Evolutionary conservation across 2,888 invertebrate species (phyloP), one percentile per base, ranked within the genome.

Genomic region (Melitaea athalia): DNA sequence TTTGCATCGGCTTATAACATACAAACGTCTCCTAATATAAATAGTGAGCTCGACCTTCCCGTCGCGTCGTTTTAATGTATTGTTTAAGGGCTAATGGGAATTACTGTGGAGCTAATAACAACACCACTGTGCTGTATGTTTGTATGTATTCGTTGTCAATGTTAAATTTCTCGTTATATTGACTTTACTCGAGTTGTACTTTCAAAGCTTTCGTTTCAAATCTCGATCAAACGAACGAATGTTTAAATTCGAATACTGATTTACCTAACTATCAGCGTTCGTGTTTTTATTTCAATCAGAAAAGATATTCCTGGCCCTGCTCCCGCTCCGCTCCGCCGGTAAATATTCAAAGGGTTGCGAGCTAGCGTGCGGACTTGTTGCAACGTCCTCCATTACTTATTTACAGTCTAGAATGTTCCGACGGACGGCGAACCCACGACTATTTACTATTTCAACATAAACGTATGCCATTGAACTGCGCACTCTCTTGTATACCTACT

Each of bases 381-480:
- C 64, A 38, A 64, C 52, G 64, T 33, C 38, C 33, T 15, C 12
- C 38, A 47, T 64, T 64, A 64, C 47, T 64, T 64, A 64, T 64
- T 64, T 57, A 64, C 64, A 33, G 12, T 14, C 52, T 0, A 52
- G 57, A 57, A 55, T 33, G 47, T 63, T 52, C 52, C 24, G 6
- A 24, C 52, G 24, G 24, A 5, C 52, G 24, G 31, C 24, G 31
- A 52, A 15, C 6, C 1, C 1, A 52, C 52, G 5, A 17, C 52
- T 52, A 57, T 47, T 57, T 57, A 17, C 17, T 57, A 55, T 24
- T 52, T 52, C 12, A 52, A 12, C 5, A 31, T 12, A 52, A 52
- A 24, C 52, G 17, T 11, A 52, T 24, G 10, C 5, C 52, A 24
- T 52, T 52, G 24, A 52, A 52, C 5, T 17, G 52, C 10, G 52